Evolutionary conservation across 2,888 invertebrate genomes (phyloP).

Genomic region (Apamea sordens): DNA sequence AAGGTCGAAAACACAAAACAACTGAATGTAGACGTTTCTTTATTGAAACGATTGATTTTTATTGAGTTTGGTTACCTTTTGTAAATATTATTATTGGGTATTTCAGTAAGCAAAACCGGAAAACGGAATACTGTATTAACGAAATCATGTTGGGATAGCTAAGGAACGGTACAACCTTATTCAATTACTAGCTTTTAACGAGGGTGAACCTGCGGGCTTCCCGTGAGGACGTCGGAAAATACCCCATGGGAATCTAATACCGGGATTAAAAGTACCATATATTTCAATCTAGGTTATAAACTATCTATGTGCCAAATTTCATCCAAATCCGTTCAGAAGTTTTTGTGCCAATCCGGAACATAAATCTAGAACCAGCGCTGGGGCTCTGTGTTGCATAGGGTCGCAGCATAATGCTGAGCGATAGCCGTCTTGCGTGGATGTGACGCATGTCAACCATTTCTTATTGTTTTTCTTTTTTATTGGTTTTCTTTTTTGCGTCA

Average conservation of each 20-base stretch:
- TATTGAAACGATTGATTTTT: conserved; percentile 23
- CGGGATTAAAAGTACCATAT: neutral
- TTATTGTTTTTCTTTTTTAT: too few relatives aligned
- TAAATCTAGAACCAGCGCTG: too few relatives aligned
- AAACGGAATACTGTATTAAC: neutral
- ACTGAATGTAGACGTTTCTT: conserved; percentile 12
- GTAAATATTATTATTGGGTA: neutral
- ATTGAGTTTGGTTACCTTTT: conserved; percentile 27
- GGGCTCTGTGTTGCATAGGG: too few relatives aligned
- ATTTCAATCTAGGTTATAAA: too few relatives aligned
- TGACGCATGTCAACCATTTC: too few relatives aligned
- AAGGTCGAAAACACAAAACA: conserved; percentile 38
- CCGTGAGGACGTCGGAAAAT: too few relatives aligned
- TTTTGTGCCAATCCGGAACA: too few relatives aligned
- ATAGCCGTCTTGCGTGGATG: too few relatives aligned
- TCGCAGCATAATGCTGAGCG: too few relatives aligned
- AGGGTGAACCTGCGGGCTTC: neutral
- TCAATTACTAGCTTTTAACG: neutral
- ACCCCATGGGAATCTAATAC: neutral
- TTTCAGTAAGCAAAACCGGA: neutral
- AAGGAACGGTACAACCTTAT: neutral
- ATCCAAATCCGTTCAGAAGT: too few relatives aligned
- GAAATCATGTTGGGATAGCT: neutral
- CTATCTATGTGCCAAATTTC: too few relatives aligned
- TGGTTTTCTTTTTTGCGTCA: too few relatives aligned